Conservation (phyloP, 2,113 vertebrate species). For the Prunella fulvescens region DNA sequence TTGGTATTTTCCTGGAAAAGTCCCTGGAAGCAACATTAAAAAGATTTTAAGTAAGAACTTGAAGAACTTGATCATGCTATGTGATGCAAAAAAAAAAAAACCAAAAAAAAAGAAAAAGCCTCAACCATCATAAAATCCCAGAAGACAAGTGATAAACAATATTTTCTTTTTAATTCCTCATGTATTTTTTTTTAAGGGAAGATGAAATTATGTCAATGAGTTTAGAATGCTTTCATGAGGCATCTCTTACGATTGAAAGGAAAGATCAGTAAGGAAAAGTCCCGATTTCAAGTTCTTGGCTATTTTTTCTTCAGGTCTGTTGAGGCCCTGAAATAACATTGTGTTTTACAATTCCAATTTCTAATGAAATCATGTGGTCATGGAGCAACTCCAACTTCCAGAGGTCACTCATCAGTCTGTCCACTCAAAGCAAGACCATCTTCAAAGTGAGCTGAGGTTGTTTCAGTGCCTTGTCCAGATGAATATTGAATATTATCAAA, state of each 20-base stretch:
- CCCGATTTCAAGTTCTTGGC: rapidly evolving
- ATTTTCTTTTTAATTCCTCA: background rate
- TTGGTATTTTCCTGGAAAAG: background rate
- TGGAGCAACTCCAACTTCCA: background rate
- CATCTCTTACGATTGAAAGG: background rate
- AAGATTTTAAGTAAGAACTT: background rate
- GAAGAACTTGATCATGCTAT: background rate
- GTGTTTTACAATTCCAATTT: background rate
- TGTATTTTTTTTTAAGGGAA: background rate
- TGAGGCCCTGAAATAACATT: background rate
- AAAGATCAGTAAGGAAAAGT: background rate
- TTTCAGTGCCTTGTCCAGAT: background rate
- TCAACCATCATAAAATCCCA: background rate
- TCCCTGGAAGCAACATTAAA: background rate
- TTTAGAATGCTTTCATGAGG: background rate
- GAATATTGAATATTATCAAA: background rate
- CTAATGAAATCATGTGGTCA: background rate
- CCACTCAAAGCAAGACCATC: background rate
- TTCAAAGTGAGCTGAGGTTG: background rate
- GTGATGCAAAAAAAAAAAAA: background rate
- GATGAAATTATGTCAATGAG: background rate
- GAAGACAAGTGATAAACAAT: background rate
- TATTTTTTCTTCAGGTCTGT: background rate
- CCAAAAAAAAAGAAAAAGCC: background rate
- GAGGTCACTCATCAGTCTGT: rapidly evolving